Evolutionary conservation across 1,140 invertebrate species (phyloP).

Genomic region (Drosophila athabasca): DNA sequence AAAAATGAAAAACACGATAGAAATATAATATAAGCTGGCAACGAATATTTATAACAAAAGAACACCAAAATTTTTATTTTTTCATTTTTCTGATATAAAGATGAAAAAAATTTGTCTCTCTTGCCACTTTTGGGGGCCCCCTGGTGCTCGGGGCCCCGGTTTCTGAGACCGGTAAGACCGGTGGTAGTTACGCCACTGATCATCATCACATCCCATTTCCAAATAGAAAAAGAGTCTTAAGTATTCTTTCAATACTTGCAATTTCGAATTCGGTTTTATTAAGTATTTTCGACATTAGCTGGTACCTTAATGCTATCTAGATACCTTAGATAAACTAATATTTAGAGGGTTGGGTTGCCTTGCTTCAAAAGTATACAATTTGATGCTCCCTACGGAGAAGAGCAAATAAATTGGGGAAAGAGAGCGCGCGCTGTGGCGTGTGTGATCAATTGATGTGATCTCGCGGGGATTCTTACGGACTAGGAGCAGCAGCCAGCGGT

Average conservation of each 20-base stretch:
- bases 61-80: no score
- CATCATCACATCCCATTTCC: background rate
- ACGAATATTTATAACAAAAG: no score
- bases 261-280: slow-evolving; percentile 77
- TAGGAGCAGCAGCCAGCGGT: slow-evolving; percentile 12
- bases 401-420: slow-evolving; percentile 3
- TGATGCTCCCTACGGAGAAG: slow-evolving; percentile 27
- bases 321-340: slow-evolving; percentile 48
- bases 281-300: slow-evolving; percentile 64
- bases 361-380: slow-evolving; percentile 45
- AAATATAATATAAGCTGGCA: no score
- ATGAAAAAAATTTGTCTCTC: no score
- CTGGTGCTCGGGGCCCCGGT: no score
- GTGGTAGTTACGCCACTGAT: no score
- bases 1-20: no score
- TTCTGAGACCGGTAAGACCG: no score
- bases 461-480: slow-evolving; percentile 2
- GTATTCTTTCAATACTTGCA: slow-evolving; percentile 49
- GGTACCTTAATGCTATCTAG: slow-evolving; percentile 61
- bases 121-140: no score
- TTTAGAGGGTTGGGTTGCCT: slow-evolving; percentile 39
- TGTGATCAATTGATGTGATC: no score
- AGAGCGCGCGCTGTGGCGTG: slow-evolving; percentile 16
- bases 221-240: background rate
- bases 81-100: no score